Conservation (phyloP, 2,113 vertebrate genomes). For the Saiga tatarica region DNA sequence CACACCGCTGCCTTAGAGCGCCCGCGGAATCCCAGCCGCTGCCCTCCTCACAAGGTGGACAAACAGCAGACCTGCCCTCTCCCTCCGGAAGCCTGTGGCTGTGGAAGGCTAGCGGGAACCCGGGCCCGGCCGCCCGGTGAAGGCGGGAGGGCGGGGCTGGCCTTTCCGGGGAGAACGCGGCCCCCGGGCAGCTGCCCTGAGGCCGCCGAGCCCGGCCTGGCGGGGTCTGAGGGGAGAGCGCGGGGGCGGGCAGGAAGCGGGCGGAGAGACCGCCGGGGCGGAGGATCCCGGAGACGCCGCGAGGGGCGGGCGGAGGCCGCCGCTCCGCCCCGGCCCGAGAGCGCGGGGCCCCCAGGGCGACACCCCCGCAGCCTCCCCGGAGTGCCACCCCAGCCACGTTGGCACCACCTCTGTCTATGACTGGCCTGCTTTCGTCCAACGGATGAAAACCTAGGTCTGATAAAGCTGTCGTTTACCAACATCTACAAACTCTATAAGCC, state of each 20-base stretch:
- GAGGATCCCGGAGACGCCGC: neutral
- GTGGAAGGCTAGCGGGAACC: neutral
- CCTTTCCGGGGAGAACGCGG: neutral
- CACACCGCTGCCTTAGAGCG: neutral
- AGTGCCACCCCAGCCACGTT: neutral
- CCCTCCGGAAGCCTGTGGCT: neutral
- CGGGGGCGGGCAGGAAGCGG: neutral
- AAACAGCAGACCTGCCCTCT: neutral
- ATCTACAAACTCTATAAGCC: neutral
- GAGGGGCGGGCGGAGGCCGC: neutral
- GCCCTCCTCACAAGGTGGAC: neutral
- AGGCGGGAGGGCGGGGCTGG: fast-evolving
- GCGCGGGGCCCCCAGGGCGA: neutral
- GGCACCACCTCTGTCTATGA: neutral
- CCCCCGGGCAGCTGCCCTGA: neutral
- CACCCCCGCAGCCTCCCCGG: neutral
- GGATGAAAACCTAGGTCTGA: neutral
- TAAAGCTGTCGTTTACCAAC: neutral
- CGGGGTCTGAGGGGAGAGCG: neutral
- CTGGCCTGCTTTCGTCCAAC: neutral
- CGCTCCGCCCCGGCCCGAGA: neutral
- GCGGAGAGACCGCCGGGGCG: neutral
- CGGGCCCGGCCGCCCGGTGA: neutral
- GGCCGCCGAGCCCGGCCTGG: neutral
- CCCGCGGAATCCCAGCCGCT: neutral